These are phyloP conservation scores for Pseudorectes ferrugineus DNA, from an alignment of 2,113 vertebrate genomes.

Conservation along the genomic window DNA sequence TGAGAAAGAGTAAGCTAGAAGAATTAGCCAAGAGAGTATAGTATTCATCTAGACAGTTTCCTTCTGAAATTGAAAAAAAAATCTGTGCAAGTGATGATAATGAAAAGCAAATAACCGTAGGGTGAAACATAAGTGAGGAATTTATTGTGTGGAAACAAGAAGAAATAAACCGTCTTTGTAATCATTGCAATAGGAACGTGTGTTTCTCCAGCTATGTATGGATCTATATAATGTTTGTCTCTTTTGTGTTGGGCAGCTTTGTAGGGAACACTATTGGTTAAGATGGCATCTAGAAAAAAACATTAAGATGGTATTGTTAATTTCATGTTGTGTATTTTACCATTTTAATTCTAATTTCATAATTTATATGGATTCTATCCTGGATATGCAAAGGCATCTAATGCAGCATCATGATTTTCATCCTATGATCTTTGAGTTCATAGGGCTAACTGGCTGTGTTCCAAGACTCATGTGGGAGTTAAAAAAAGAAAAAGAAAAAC, in stretches of 20 bases:
- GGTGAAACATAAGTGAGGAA: neutral
- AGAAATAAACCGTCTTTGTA: neutral
- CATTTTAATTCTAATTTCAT: neutral
- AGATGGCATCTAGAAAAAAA: neutral
- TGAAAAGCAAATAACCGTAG: conserved; percentile 17
- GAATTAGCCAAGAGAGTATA: conserved; percentile 22
- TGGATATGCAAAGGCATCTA: neutral
- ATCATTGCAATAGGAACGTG: neutral
- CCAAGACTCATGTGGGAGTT: neutral
- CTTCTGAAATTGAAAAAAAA: neutral
- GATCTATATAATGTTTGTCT: neutral
- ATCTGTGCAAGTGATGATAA: neutral
- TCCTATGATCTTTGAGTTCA: neutral
- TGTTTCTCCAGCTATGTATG: neutral
- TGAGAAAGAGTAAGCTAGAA: conserved; percentile 1
- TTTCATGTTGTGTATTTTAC: neutral
- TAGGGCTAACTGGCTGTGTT: neutral
- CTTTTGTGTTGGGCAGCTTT: neutral
- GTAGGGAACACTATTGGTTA: neutral
- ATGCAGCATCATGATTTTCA: neutral
- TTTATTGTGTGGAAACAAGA: neutral
- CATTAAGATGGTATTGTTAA: neutral
- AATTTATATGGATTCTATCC: neutral
- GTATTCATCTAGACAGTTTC: neutral
- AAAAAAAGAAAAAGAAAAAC: neutral